Conservation (phyloP, 2,797 vertebrate species). For the Tragopan temminckii region DNA sequence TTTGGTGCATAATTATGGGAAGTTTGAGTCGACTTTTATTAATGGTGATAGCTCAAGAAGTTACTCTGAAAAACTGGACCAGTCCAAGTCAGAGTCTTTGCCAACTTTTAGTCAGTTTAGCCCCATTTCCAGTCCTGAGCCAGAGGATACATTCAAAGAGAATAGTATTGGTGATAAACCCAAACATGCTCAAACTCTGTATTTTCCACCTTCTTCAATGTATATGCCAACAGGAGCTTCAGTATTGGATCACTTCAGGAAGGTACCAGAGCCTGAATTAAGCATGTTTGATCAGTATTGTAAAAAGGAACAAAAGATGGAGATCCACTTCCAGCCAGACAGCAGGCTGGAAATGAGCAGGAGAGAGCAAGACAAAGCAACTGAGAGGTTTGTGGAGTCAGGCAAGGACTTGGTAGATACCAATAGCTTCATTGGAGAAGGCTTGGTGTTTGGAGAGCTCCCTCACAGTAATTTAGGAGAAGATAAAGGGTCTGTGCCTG, state of each 20-base stretch:
- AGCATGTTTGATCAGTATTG: conserved; percentile 89
- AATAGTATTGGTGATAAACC: conserved; percentile 81
- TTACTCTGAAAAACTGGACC: conserved; percentile 84
- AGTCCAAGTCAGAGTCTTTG: conserved; percentile 85
- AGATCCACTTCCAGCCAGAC: conserved; percentile 69
- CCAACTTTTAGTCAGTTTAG: conserved; percentile 91
- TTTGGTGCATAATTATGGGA: conserved; percentile 83
- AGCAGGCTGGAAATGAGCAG: conserved; percentile 59
- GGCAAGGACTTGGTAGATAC: conserved; percentile 78
- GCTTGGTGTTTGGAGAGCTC: conserved; percentile 77
- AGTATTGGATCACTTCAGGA: conserved; percentile 82
- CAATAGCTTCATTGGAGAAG: conserved; percentile 73
- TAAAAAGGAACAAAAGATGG: conserved; percentile 84
- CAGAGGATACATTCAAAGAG: conserved; percentile 85
- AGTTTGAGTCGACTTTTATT: conserved; percentile 87
- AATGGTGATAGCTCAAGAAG: conserved; percentile 88
- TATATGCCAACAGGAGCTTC: conserved; percentile 82
- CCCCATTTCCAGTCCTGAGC: conserved; percentile 93
- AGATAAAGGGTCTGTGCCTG: conserved; percentile 72
- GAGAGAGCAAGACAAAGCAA: conserved; percentile 66
- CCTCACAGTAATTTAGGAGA: conserved; percentile 77
- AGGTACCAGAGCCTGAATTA: conserved; percentile 81
- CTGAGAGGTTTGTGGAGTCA: conserved; percentile 66
- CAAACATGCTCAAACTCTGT: conserved; percentile 83
- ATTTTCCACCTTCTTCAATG: conserved; percentile 83